A percentile compares a stretch with the other conserved stretches of the same genome.
Evolutionary conservation across 2,797 vertebrate genomes (phyloP).

Genomic region (Antennarius maculatus): DNA sequence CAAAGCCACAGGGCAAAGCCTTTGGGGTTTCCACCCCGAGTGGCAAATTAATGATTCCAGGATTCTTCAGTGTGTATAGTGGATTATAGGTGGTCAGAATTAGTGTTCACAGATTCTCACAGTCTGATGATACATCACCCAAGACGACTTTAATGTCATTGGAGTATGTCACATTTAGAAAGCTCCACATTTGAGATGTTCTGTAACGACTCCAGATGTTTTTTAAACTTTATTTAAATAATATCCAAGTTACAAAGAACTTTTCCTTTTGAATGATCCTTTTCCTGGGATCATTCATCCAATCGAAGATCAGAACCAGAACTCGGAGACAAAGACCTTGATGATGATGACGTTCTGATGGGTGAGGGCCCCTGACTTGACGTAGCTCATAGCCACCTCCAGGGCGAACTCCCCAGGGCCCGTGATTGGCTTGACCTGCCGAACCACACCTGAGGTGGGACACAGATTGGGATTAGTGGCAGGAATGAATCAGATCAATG

Average conservation of each 20-base stretch:
- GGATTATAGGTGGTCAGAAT: background rate
- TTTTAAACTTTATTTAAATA: constrained; percentile 1
- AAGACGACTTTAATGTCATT: constrained; percentile 21
- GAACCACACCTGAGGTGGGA: constrained; percentile 82
- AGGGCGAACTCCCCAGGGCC: constrained; percentile 83
- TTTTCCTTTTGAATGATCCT: too few species aligned
- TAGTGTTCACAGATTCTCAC: constrained; percentile 50
- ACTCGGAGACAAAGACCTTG: constrained; percentile 87
- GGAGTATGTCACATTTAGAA: background rate
- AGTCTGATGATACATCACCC: constrained; percentile 27
- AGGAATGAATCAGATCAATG: background rate
- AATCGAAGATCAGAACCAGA: constrained; percentile 90
- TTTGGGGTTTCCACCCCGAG: constrained; percentile 65
- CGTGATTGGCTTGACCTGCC: constrained; percentile 85
- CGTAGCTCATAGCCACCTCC: constrained; percentile 87
- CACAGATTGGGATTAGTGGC: background rate
- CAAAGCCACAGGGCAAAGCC: constrained; percentile 55
- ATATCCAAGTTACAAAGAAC: too few species aligned
- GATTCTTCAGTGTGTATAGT: constrained; percentile 41
- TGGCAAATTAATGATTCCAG: constrained; percentile 69
- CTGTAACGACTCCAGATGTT: background rate
- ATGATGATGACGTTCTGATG: constrained; percentile 86
- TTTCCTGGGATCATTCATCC: too few species aligned
- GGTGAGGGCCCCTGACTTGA: constrained; percentile 81
- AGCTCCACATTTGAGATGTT: too few species aligned